phyloP scores from a whole-genome alignment of 2,113 vertebrate species.

The Carollia perspicillata region DNA sequence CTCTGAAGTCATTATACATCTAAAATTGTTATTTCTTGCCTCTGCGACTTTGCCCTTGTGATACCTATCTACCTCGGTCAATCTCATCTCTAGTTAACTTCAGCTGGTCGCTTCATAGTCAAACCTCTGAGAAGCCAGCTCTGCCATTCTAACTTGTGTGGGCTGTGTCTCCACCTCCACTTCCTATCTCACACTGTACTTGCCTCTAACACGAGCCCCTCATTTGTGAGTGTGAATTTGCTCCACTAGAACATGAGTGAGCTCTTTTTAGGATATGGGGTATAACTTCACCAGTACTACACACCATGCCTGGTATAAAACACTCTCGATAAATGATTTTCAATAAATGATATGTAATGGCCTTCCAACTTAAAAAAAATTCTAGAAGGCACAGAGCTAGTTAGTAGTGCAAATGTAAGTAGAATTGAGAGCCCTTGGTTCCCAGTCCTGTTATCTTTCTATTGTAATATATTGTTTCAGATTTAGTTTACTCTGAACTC shows the following conservation, averaged over 20 bases:
- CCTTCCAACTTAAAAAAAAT: not conserved
- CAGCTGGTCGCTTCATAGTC: not conserved
- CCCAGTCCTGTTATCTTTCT: conserved; percentile 29
- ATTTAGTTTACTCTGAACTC: conserved; percentile 32
- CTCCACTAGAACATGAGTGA: not conserved
- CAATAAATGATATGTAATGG: not conserved
- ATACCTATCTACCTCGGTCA: not conserved
- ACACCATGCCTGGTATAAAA: not conserved
- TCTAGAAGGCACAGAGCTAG: not conserved
- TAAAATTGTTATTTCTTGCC: not conserved
- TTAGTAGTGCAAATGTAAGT: not conserved
- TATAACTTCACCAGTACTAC: not conserved
- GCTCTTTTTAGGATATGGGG: not conserved
- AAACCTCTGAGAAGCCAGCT: not conserved
- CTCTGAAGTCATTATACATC: not conserved
- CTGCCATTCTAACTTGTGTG: not conserved
- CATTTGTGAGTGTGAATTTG: not conserved
- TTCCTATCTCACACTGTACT: accelerated
- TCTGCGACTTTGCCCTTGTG: not conserved
- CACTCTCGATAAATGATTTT: not conserved
- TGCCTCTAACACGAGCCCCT: not conserved
- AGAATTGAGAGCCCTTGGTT: conserved; percentile 2
- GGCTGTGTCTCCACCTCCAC: not conserved
- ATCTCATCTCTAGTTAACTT: not conserved
- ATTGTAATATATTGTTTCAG: conserved; percentile 2